Conservation (phyloP, 2,888 invertebrate genomes). For the Drosophila rubida region DNA sequence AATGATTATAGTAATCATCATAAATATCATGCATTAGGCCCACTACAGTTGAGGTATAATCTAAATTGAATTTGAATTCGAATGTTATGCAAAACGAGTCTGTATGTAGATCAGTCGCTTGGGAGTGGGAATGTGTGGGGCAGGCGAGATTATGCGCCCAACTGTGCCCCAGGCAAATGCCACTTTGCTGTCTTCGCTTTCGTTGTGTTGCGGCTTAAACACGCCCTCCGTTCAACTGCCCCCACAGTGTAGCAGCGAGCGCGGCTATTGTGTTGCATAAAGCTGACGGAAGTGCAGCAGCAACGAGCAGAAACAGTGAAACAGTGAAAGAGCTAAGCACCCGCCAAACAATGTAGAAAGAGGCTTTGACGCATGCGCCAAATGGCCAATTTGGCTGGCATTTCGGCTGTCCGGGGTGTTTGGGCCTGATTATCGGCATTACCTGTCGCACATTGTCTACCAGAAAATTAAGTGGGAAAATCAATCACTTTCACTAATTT, state of each 20-base stretch:
- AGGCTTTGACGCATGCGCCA: slow-evolving; percentile 71
- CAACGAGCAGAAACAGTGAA: slow-evolving; percentile 9
- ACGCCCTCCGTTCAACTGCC: slow-evolving; percentile 33
- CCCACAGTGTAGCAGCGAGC: slow-evolving; percentile 2
- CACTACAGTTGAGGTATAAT: slow-evolving; percentile 20
- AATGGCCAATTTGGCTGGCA: slow-evolving; percentile 61
- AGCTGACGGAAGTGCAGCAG: slow-evolving; percentile 61
- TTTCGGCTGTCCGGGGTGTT: slow-evolving; percentile 48
- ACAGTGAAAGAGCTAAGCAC: slow-evolving; percentile 3
- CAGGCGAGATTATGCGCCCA: slow-evolving; percentile 35
- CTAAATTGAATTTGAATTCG: slow-evolving; percentile 19
- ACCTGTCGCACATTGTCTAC: slow-evolving; percentile 57
- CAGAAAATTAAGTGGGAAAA: slow-evolving; percentile 76
- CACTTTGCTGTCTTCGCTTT: slow-evolving; percentile 57
- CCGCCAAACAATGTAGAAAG: slow-evolving; percentile 26
- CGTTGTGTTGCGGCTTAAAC: slow-evolving; percentile 27
- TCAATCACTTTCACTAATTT: slow-evolving; percentile 80
- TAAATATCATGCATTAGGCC: too few species aligned
- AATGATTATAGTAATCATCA: not conserved
- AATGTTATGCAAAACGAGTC: slow-evolving; percentile 47
- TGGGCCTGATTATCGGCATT: slow-evolving; percentile 76
- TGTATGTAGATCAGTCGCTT: slow-evolving; percentile 33
- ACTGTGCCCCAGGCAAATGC: slow-evolving; percentile 29
- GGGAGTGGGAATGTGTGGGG: not conserved
- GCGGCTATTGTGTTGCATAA: slow-evolving; percentile 41